Conservation (phyloP, 2,888 invertebrate genomes). For the Anorthoa munda region DNA sequence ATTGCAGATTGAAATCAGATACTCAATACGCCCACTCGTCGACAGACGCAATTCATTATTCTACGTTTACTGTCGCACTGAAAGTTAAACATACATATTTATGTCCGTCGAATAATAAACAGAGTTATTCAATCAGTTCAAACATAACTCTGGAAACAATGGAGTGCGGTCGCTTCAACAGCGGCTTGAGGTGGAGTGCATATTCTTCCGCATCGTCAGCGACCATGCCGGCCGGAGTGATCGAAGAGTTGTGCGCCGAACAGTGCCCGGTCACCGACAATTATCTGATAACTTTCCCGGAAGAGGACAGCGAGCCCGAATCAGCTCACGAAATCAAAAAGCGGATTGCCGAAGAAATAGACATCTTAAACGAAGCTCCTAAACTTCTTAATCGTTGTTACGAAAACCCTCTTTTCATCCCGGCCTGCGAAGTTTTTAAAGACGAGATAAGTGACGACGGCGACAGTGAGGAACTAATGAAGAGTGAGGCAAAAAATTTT, state of each 20-base stretch:
- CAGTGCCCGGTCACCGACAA: constrained; percentile 75
- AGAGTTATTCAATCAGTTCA: constrained; percentile 69
- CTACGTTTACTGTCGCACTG: constrained; percentile 67
- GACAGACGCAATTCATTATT: constrained; percentile 74
- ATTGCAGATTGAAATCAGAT: constrained; percentile 82
- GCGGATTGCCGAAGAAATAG: constrained; percentile 67
- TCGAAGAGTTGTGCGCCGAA: constrained; percentile 75
- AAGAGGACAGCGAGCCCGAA: constrained; percentile 81
- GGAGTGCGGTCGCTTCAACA: constrained; percentile 82
- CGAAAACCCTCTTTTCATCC: constrained; percentile 85
- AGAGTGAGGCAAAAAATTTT: constrained; percentile 83
- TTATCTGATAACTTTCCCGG: constrained; percentile 83
- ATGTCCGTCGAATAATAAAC: constrained; percentile 71
- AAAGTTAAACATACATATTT: constrained; percentile 66
- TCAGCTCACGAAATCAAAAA: constrained; percentile 70
- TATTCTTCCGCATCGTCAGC: constrained; percentile 71
- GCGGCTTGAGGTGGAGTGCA: constrained; percentile 80
- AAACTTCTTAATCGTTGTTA: constrained; percentile 79
- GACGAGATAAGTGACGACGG: constrained; percentile 80
- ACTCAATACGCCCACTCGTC: constrained; percentile 82
- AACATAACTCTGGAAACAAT: constrained; percentile 73
- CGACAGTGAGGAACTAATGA: constrained; percentile 83
- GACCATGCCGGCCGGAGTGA: constrained; percentile 72
- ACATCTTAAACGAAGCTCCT: constrained; percentile 69
- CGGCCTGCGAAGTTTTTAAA: constrained; percentile 82